These are phyloP conservation scores for Euura lappo DNA, from an alignment of 1,140 invertebrate species.

Conservation along the genomic window DNA sequence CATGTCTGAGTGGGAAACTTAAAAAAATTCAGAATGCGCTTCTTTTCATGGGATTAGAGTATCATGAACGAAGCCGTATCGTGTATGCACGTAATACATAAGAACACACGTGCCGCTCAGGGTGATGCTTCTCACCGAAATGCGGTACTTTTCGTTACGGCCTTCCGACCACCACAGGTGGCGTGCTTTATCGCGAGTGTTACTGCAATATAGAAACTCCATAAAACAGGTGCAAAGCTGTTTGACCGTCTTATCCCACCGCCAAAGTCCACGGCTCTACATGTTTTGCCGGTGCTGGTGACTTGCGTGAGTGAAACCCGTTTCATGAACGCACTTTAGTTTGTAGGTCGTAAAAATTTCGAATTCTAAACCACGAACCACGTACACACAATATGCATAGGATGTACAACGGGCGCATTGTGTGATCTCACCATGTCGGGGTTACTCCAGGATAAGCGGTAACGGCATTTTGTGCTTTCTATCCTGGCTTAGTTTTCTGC, in stretches of 20 bases:
- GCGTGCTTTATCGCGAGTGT: constrained; percentile 43
- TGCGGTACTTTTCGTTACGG: not conserved
- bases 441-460: no score
- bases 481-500: no score
- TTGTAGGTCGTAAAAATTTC: no score
- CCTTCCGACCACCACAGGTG: not conserved
- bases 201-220: constrained; percentile 45
- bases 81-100: not conserved
- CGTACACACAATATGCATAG: no score
- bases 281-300: constrained; percentile 18
- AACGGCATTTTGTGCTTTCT: no score
- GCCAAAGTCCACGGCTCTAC: constrained; percentile 18
- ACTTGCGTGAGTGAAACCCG: no score
- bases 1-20: not conserved
- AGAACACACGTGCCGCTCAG: constrained; percentile 10
- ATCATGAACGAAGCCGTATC: not conserved
- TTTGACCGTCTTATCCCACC: constrained; percentile 37
- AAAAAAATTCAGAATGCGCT: not conserved
- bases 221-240: constrained; percentile 50
- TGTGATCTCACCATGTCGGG: no score
- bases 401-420: no score
- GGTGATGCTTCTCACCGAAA: constrained; percentile 21
- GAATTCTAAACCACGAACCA: no score
- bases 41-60: not conserved
- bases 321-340: no score